Evolutionary conservation across 2,888 invertebrate genomes (phyloP).

Genomic region (Tetropium fuscum): DNA sequence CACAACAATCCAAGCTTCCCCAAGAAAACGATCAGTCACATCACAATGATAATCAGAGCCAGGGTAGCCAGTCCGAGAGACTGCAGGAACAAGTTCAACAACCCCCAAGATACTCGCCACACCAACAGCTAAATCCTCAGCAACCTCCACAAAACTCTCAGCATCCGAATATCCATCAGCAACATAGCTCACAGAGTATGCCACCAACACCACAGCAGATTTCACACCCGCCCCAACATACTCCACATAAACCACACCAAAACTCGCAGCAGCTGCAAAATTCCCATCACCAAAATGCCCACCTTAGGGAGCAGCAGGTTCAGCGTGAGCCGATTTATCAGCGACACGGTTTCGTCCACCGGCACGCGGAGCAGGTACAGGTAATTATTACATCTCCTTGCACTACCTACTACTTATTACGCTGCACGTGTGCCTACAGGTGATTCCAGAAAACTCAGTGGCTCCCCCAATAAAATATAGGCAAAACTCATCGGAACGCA

Average conservation of each 20-base stretch:
- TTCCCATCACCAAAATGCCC: conserved; percentile 37
- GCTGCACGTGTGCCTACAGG: too few species aligned
- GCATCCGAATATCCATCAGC: conserved; percentile 23
- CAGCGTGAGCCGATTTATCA: conserved; percentile 58
- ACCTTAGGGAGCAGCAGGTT: conserved; percentile 43
- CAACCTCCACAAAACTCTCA: conserved; percentile 13
- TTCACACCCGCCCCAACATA: conserved; percentile 35
- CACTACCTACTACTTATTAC: too few species aligned
- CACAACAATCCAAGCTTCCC: conserved; percentile 61
- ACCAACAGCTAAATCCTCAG: conserved; percentile 3
- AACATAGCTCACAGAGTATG: conserved; percentile 21
- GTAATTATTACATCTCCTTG: too few species aligned
- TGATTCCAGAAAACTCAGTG: conserved; percentile 62
- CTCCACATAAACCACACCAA: conserved; percentile 18
- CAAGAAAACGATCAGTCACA: conserved; percentile 46
- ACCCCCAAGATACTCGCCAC: conserved; percentile 26
- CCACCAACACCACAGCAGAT: conserved; percentile 48
- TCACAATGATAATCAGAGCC: conserved; percentile 63
- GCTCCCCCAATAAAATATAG: conserved; percentile 59
- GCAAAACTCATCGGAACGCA: conserved; percentile 54
- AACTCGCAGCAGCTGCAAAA: conserved; percentile 23
- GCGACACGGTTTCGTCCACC: conserved; percentile 62
- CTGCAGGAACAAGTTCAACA: conserved; percentile 46
- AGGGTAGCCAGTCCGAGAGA: conserved; percentile 64
- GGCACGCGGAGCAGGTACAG: conserved; percentile 64